phyloP scores from a whole-genome alignment of 2,113 vertebrate species.

The Micronycteris hirsuta region DNA sequence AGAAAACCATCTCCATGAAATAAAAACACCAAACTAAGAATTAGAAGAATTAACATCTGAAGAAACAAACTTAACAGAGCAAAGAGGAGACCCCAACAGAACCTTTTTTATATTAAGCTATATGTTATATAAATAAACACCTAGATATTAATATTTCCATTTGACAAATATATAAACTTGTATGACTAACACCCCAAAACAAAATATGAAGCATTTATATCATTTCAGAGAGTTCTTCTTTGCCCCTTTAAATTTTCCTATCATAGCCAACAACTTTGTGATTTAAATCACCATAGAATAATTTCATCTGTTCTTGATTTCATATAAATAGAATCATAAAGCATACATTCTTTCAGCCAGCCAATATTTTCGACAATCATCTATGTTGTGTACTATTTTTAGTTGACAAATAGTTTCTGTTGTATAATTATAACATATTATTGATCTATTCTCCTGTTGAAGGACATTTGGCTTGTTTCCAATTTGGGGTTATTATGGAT shows the following conservation, averaged over 20 bases:
- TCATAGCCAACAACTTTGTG: background rate
- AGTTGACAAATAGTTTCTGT: background rate
- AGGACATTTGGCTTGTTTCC: slow-evolving; percentile 19
- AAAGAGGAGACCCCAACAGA: background rate
- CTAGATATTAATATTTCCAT: background rate
- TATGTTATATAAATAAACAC: background rate
- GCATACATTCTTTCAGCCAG: background rate
- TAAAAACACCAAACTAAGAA: background rate
- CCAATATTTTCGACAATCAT: background rate
- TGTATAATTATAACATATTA: background rate
- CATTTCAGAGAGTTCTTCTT: background rate
- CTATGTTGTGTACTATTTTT: background rate
- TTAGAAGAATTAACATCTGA: background rate
- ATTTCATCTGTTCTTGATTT: background rate
- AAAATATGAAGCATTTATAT: background rate
- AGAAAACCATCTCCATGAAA: background rate
- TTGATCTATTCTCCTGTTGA: background rate
- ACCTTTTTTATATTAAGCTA: background rate
- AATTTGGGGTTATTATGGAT: background rate
- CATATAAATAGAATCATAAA: background rate
- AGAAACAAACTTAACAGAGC: background rate
- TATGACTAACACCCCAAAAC: background rate
- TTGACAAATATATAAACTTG: background rate
- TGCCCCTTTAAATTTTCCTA: background rate
- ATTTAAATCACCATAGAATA: background rate